Evolutionary conservation across 2,888 invertebrate species (phyloP).

Genomic region (Acrobasis consociella): DNA sequence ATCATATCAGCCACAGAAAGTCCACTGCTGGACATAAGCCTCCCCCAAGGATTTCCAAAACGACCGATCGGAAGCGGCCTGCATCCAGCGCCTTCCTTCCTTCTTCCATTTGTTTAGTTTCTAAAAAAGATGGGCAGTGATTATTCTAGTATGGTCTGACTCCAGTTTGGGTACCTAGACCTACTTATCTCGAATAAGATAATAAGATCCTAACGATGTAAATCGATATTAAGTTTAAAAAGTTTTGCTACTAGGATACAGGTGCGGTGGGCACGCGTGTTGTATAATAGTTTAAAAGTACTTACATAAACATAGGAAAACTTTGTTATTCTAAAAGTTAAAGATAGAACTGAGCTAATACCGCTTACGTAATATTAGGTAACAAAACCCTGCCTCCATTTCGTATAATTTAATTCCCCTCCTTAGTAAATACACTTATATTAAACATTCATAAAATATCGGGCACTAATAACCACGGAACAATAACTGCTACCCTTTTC

Average conservation of each 20-base stretch:
- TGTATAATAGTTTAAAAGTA: not conserved
- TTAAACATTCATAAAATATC: slow-evolving; percentile 6
- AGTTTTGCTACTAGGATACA: not conserved
- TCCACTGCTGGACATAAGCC: no score
- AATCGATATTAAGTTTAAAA: not conserved
- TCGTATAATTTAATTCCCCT: slow-evolving; percentile 5
- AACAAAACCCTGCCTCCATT: not conserved
- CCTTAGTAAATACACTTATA: slow-evolving; percentile 9
- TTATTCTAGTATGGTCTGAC: no score
- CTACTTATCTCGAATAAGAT: no score
- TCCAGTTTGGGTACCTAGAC: no score
- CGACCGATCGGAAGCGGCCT: no score
- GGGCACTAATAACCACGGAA: slow-evolving; percentile 13
- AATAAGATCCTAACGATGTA: not conserved
- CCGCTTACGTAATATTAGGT: not conserved
- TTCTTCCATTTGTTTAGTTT: no score
- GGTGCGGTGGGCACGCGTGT: not conserved
- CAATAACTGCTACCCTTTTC: slow-evolving; percentile 18
- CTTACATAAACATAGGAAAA: not conserved
- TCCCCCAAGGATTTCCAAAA: no score
- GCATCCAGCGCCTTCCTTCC: no score
- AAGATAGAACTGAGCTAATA: not conserved
- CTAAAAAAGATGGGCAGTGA: no score
- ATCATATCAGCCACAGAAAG: no score
- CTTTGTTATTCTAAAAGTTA: not conserved